Conservation (phyloP, 2,113 vertebrate species). For the Butorides virescens region DNA sequence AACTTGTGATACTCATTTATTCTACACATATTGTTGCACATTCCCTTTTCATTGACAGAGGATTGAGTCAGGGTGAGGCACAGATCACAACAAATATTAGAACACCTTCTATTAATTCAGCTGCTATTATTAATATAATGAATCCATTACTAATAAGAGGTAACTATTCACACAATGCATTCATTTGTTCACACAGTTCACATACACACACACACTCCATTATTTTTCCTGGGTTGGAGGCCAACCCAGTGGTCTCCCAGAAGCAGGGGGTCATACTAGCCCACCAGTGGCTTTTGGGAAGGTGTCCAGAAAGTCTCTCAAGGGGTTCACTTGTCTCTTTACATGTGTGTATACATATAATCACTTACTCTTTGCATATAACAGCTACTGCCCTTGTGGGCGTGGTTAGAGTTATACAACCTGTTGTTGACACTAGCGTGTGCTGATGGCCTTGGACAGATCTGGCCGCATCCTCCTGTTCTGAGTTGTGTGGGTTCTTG, state of each 20-base stretch:
- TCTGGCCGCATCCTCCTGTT: neutral
- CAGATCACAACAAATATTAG: neutral
- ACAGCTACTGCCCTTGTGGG: neutral
- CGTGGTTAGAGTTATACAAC: neutral
- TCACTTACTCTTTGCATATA: neutral
- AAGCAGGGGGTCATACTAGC: neutral
- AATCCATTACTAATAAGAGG: neutral
- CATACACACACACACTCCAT: too few relatives aligned
- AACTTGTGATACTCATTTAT: neutral
- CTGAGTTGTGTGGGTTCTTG: fast-evolving
- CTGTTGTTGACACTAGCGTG: neutral
- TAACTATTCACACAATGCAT: neutral
- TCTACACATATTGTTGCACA: neutral
- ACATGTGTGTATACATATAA: neutral
- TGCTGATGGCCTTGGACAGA: neutral
- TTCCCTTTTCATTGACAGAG: neutral
- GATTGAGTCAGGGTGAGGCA: neutral
- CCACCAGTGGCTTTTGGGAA: neutral
- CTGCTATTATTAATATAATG: neutral
- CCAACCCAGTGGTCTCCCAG: neutral
- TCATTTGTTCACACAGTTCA: neutral
- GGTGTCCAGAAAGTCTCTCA: neutral
- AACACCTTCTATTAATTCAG: neutral
- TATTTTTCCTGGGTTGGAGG: neutral
- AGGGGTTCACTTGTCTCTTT: neutral